phyloP scores from a whole-genome alignment of 1,140 invertebrate genomes.

The Drosophila kanapiae region DNA sequence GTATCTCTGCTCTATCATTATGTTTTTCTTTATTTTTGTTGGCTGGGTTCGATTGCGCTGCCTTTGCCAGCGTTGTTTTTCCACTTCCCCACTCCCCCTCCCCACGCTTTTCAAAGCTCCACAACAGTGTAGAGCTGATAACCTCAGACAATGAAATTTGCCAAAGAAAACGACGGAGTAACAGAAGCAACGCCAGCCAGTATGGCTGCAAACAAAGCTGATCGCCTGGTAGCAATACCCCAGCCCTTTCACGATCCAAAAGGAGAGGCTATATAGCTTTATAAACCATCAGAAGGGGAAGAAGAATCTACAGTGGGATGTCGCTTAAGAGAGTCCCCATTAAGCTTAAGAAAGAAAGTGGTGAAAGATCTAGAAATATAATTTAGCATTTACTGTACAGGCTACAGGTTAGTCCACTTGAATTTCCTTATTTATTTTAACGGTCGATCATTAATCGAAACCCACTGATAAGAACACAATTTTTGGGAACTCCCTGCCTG shows the following conservation, averaged over 20 bases:
- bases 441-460: conserved; percentile 6
- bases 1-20: background rate
- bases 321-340: background rate
- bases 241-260: conserved; percentile 21
- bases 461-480: background rate
- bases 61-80: background rate
- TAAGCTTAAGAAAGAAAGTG: background rate
- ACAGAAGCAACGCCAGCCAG: background rate
- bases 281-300: background rate
- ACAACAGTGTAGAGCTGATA: conserved; percentile 12
- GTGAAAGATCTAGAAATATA: background rate
- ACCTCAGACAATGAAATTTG: conserved; percentile 45
- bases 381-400: too few species aligned
- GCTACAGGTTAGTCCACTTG: too few species aligned
- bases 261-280: conserved; percentile 7
- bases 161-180: conserved; percentile 17
- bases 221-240: conserved; percentile 26
- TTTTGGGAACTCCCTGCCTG: background rate
- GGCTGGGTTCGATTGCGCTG: background rate
- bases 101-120: too few species aligned
- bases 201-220: conserved; percentile 9
- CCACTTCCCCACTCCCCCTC: too few species aligned
- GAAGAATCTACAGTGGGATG: background rate
- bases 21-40: conserved; percentile 1
- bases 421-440: conserved; percentile 4